Percentiles rank a stretch among this genome's conserved stretches.
phyloP scores from a whole-genome alignment of 2,113 vertebrate genomes.

The Callipepla squamata region DNA sequence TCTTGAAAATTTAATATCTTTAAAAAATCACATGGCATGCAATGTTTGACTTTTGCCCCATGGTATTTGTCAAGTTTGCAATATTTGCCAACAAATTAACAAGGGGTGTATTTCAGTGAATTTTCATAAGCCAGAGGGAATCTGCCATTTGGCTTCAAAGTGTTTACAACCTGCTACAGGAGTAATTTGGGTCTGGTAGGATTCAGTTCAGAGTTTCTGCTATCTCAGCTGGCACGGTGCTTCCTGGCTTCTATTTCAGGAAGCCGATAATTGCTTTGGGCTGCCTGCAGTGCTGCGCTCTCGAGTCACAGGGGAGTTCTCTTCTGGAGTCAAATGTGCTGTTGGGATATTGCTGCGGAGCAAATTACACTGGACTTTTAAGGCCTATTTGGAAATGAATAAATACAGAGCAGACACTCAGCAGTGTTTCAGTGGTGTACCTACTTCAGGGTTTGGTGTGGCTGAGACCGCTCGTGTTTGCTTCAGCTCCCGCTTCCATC shows the following conservation, averaged over 20 bases:
- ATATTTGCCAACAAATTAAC: background rate
- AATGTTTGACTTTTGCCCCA: background rate
- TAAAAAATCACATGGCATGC: background rate
- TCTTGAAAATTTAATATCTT: background rate
- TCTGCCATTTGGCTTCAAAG: background rate
- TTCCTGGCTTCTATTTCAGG: background rate
- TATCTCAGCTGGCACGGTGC: background rate
- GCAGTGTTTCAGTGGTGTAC: background rate
- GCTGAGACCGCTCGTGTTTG: background rate
- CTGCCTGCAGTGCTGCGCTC: background rate
- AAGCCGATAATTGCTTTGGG: background rate
- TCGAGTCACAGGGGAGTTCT: background rate
- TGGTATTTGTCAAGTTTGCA: background rate
- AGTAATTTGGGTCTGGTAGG: background rate
- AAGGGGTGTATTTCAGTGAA: background rate
- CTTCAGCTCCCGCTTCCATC: background rate
- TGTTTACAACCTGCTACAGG: fast-evolving
- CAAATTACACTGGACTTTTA: background rate
- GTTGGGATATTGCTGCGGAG: background rate
- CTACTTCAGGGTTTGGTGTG: background rate
- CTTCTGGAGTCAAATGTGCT: background rate
- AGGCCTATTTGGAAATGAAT: background rate
- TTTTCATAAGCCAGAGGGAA: background rate
- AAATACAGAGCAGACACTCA: background rate
- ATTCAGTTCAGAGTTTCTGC: background rate